These are phyloP conservation scores for Pseudomyrmex pallidus DNA, from an alignment of 1,140 invertebrate species.

Conservation along the genomic window DNA sequence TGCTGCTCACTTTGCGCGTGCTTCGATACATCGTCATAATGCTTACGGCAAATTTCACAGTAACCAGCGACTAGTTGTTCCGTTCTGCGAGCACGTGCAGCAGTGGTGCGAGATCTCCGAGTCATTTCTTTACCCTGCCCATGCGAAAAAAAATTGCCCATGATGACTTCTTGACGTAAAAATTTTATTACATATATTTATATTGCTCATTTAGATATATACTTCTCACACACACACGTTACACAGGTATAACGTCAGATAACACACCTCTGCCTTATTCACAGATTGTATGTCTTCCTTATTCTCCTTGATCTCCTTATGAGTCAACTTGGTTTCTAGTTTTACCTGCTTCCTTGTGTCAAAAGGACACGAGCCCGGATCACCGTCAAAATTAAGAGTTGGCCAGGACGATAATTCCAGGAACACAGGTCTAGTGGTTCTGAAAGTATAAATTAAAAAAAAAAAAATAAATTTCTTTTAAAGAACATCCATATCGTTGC, in stretches of 20 bases:
- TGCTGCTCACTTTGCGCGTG: conserved; percentile 91
- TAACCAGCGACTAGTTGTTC: conserved; percentile 88
- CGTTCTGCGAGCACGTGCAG: conserved; percentile 85
- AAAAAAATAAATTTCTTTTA: neutral
- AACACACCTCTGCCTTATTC: conserved; percentile 77
- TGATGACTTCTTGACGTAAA: neutral
- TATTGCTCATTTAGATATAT: neutral
- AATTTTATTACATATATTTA: conserved; percentile 20
- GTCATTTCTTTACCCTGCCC: conserved; percentile 86
- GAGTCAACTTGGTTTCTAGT: conserved; percentile 63
- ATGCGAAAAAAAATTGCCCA: conserved; percentile 26
- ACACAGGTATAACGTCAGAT: neutral
- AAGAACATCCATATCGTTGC: neutral
- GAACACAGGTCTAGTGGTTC: conserved; percentile 83
- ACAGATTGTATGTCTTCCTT: conserved; percentile 70
- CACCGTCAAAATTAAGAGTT: conserved; percentile 82
- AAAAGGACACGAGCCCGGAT: conserved; percentile 82
- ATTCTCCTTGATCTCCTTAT: conserved; percentile 81
- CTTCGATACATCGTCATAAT: conserved; percentile 88
- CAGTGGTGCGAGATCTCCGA: conserved; percentile 87
- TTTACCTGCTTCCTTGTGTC: conserved; percentile 73
- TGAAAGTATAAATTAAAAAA: conserved; percentile 64
- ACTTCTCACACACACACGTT: conserved; percentile 1
- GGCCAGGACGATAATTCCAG: conserved; percentile 84
- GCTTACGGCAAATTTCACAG: conserved; percentile 91